A percentile compares a stretch with the other conserved stretches of the same genome.
Conservation (phyloP, 1,140 invertebrate genomes). For the Cyrtorhinus lividipennis region DNA sequence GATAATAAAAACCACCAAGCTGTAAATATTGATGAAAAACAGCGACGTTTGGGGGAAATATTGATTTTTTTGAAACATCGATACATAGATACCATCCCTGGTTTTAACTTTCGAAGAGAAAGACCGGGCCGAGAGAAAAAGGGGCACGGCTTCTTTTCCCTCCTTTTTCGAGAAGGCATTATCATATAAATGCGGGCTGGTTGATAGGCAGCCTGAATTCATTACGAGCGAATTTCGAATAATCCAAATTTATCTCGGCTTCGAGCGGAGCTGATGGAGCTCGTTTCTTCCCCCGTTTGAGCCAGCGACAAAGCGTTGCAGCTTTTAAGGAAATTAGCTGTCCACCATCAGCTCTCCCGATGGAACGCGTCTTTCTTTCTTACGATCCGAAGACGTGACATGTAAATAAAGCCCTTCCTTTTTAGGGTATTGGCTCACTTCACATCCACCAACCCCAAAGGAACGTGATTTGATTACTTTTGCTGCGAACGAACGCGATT, state of each 20-base stretch:
- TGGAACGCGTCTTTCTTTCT: not conserved
- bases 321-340: not conserved
- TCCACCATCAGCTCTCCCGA: not conserved
- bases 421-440: not conserved
- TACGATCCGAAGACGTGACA: not conserved
- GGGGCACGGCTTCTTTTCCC: not conserved
- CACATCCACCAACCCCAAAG: too few species aligned
- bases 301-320: not conserved
- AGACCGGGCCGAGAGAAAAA: not conserved
- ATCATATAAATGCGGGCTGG: not conserved
- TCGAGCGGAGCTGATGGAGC: not conserved
- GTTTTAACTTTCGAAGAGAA: too few species aligned
- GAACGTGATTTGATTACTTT: too few species aligned
- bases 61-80: too few species aligned
- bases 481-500: too few species aligned
- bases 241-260: not conserved
- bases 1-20: too few species aligned
- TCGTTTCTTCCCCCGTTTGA: not conserved
- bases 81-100: too few species aligned
- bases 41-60: too few species aligned
- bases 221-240: not conserved
- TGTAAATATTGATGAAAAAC: too few species aligned
- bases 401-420: not conserved
- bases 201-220: not conserved
- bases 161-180: not conserved